A percentile compares a stretch with the other conserved stretches of the same genome.
Evolutionary conservation across 2,888 invertebrate species (phyloP).

Genomic region (Parasteatoda lunata): DNA sequence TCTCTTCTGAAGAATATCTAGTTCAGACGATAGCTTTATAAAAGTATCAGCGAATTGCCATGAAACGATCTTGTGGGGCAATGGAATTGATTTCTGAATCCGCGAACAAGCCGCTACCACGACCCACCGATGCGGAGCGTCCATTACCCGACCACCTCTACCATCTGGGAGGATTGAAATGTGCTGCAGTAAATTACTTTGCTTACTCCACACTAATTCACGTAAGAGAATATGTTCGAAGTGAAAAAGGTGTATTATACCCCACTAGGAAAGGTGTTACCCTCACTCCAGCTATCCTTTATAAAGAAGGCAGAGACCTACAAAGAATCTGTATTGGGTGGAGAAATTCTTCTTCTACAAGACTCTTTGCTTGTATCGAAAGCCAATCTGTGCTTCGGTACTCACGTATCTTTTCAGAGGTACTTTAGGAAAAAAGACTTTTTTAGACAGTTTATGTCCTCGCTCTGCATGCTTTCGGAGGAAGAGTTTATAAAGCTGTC

Average conservation of each 20-base stretch:
- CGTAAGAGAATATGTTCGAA: neutral
- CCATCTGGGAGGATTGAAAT: neutral
- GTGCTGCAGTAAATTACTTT: neutral
- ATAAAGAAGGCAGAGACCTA: too few relatives aligned
- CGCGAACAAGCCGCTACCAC: neutral
- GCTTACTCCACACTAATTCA: neutral
- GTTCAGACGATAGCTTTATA: neutral
- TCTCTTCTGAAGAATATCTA: neutral
- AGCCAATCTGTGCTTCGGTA: too few relatives aligned
- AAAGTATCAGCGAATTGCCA: neutral
- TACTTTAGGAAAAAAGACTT: too few relatives aligned
- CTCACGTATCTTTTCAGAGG: too few relatives aligned
- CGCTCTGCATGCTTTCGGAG: too few relatives aligned
- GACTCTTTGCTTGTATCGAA: too few relatives aligned
- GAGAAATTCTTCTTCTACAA: too few relatives aligned
- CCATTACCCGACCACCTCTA: neutral
- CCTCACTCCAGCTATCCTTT: neutral
- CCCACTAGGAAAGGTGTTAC: neutral
- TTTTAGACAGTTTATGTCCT: too few relatives aligned
- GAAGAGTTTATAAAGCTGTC: too few relatives aligned
- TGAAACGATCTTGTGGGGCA: neutral
- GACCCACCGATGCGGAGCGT: neutral
- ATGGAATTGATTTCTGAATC: neutral
- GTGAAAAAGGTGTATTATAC: neutral
- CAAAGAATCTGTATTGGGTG: too few relatives aligned